A percentile compares a stretch with the other conserved stretches of the same genome.
Conservation (phyloP, 1,140 invertebrate genomes). For the Helicoverpa zea region DNA sequence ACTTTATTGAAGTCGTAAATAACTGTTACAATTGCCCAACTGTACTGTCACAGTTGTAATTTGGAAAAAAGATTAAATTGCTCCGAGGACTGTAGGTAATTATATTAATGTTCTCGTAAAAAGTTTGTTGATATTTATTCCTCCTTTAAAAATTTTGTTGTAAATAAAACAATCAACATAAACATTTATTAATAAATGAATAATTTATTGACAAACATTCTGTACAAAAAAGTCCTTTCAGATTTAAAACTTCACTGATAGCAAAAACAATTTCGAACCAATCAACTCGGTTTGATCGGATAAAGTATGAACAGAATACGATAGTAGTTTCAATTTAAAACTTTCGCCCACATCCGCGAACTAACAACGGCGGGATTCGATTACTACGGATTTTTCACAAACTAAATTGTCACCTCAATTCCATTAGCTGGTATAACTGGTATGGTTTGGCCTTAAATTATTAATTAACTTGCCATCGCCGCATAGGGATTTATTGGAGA, state of each 20-base stretch:
- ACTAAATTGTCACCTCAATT: conserved; percentile 67
- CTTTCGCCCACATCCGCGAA: neutral
- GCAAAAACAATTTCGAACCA: conserved; percentile 19
- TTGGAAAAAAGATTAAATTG: conserved; percentile 65
- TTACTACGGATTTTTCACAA: conserved; percentile 26
- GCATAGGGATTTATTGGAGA: conserved; percentile 78
- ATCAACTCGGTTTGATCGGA: conserved; percentile 33
- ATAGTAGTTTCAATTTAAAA: conserved; percentile 35
- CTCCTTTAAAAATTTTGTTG: neutral
- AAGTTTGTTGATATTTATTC: neutral
- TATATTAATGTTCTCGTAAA: conserved; percentile 35
- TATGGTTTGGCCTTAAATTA: conserved; percentile 72
- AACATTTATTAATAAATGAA: neutral
- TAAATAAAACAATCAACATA: neutral
- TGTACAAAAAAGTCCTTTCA: too few relatives aligned
- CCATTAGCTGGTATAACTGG: conserved; percentile 58
- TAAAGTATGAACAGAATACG: conserved; percentile 24
- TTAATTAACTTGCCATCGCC: conserved; percentile 79
- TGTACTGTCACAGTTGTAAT: conserved; percentile 74
- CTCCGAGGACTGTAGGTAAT: neutral
- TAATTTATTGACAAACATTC: too few relatives aligned
- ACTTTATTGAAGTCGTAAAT: conserved; percentile 85
- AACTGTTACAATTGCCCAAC: conserved; percentile 76
- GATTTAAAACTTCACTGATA: neutral
- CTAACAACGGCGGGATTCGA: conserved; percentile 5